Evolutionary conservation across 1,140 invertebrate species (phyloP).

Genomic region (Asbolus verrucosus): DNA sequence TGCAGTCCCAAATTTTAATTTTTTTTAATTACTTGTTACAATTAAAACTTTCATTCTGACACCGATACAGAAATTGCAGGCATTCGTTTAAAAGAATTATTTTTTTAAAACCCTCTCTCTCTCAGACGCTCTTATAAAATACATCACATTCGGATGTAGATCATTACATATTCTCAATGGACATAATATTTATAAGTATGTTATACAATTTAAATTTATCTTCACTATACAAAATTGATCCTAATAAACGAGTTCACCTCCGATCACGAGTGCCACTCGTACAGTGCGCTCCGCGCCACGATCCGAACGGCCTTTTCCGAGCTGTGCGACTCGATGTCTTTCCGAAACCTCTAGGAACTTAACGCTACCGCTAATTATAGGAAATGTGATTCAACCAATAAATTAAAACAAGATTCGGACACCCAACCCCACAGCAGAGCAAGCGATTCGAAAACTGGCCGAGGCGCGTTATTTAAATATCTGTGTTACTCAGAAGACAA

Average conservation of each 20-base stretch:
- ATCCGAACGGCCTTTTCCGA: constrained; percentile 11
- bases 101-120: constrained; percentile 41
- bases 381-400: constrained; percentile 36
- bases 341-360: constrained; percentile 29
- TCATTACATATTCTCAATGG: constrained; percentile 57
- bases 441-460: not conserved
- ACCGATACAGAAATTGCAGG: constrained; percentile 60
- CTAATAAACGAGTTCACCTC: constrained; percentile 50
- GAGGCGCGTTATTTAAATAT: constrained; percentile 1
- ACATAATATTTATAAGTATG: constrained; percentile 59
- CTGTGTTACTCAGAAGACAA: constrained; percentile 39
- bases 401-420: not conserved
- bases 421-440: not conserved
- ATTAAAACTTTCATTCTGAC: constrained; percentile 63
- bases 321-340: not conserved
- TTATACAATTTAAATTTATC: constrained; percentile 59
- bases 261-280: constrained; percentile 42
- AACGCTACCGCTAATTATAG: constrained; percentile 36
- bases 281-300: constrained; percentile 8
- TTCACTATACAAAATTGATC: constrained; percentile 63
- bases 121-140: constrained; percentile 58
- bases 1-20: constrained; percentile 57
- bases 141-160: constrained; percentile 53
- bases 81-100: constrained; percentile 49
- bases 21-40: constrained; percentile 59